A percentile compares a stretch with the other conserved stretches of the same genome.
Evolutionary conservation across 2,888 invertebrate species (phyloP).

Genomic region (Yponomeuta malinellus): DNA sequence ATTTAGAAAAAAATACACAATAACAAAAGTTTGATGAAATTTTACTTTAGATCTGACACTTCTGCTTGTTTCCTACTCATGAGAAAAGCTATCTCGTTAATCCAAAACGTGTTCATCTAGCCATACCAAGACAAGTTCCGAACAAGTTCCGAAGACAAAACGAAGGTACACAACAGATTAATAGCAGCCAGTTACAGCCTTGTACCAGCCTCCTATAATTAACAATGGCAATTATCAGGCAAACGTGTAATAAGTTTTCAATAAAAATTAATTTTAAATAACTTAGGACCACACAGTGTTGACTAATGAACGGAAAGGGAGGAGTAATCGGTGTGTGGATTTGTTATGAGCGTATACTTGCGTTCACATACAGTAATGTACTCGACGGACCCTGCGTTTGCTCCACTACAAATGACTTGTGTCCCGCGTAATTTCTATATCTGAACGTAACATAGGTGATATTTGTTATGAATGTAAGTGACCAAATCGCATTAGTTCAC

Average conservation of each 20-base stretch:
- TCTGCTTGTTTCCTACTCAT: too few species aligned
- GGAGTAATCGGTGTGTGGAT: neutral
- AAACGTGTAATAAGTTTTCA: slow-evolving; percentile 13
- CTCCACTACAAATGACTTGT: neutral
- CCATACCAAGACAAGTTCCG: neutral
- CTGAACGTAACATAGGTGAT: neutral
- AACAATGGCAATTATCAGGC: slow-evolving; percentile 32
- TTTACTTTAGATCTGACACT: too few species aligned
- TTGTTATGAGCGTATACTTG: neutral
- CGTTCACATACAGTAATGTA: too few species aligned
- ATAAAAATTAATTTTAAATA: slow-evolving; percentile 12
- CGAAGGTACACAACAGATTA: neutral
- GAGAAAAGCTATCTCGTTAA: too few species aligned
- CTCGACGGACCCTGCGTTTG: neutral
- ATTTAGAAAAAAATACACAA: too few species aligned
- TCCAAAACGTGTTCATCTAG: neutral
- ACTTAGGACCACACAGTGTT: neutral
- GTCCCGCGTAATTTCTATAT: too few species aligned
- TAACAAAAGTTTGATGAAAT: too few species aligned
- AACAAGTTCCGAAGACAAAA: neutral
- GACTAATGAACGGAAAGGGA: neutral
- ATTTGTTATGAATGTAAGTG: neutral
- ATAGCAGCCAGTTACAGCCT: neutral
- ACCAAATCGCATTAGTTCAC: neutral
- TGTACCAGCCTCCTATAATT: slow-evolving; percentile 27